Evolutionary conservation across 2,113 vertebrate genomes (phyloP).

Genomic region (Leptosomus discolor): DNA sequence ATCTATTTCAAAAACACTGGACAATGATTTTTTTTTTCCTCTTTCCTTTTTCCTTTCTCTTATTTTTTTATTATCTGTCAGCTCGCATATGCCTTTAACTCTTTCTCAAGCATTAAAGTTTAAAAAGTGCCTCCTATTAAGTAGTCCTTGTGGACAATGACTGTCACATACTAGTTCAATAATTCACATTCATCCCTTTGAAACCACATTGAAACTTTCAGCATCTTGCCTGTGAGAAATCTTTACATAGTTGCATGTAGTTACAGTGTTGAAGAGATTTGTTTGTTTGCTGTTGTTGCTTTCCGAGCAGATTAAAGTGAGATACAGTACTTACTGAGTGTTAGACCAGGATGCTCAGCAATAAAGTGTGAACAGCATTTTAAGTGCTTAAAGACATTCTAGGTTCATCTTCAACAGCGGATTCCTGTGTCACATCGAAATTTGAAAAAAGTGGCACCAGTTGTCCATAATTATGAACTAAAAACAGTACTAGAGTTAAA

Average conservation of each 20-base stretch:
- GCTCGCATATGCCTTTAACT: slow-evolving; percentile 80
- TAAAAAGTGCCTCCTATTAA: slow-evolving; percentile 82
- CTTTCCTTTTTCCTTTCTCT: slow-evolving; percentile 73
- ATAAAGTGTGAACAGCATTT: slow-evolving; percentile 85
- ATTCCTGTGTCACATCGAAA: slow-evolving; percentile 74
- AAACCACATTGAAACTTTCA: slow-evolving; percentile 80
- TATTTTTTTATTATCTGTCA: slow-evolving; percentile 75
- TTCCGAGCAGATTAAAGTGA: slow-evolving; percentile 79
- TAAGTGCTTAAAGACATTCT: slow-evolving; percentile 86
- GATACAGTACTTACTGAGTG: slow-evolving; percentile 92
- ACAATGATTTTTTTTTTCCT: slow-evolving; percentile 80
- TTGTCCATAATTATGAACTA: slow-evolving; percentile 77
- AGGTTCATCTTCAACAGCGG: slow-evolving; percentile 75
- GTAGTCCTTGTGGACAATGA: slow-evolving; percentile 79
- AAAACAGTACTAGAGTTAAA: slow-evolving; percentile 83
- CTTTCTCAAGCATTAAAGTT: slow-evolving; percentile 78
- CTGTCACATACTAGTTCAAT: slow-evolving; percentile 77
- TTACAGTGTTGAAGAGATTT: slow-evolving; percentile 87
- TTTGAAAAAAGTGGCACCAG: slow-evolving; percentile 78
- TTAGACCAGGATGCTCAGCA: slow-evolving; percentile 82
- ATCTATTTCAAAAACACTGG: slow-evolving; percentile 89
- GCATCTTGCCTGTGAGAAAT: slow-evolving; percentile 74
- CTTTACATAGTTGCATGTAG: slow-evolving; percentile 77
- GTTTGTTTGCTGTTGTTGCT: slow-evolving; percentile 59
- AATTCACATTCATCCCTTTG: slow-evolving; percentile 85